Conservation (phyloP, 2,113 vertebrate genomes). For the Neomonachus schauinslandi region DNA sequence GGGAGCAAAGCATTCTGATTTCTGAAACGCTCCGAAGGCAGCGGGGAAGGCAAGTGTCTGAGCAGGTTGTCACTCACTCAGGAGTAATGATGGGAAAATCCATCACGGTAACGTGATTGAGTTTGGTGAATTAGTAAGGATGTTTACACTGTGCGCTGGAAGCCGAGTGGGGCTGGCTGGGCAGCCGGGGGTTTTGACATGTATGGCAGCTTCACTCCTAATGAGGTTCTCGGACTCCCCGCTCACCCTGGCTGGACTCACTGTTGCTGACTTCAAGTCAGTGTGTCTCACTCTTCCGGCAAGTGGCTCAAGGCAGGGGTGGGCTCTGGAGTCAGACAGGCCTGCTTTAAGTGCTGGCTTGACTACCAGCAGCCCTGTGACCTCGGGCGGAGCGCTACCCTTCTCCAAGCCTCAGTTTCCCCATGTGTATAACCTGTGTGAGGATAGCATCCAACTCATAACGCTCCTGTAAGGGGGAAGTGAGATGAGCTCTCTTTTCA, state of each 20-base stretch:
- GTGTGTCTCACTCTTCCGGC: slow-evolving; percentile 17
- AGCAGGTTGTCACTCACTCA: slow-evolving; percentile 80
- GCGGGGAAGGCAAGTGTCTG: slow-evolving; percentile 65
- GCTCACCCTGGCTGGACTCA: slow-evolving; percentile 53
- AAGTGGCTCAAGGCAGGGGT: neutral
- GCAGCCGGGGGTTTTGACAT: slow-evolving; percentile 47
- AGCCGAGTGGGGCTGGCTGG: slow-evolving; percentile 9
- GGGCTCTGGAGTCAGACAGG: neutral
- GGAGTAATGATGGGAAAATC: slow-evolving; percentile 83
- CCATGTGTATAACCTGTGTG: neutral
- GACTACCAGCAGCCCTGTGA: neutral
- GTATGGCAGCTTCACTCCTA: slow-evolving; percentile 78
- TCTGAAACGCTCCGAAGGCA: slow-evolving; percentile 70
- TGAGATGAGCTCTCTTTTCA: neutral
- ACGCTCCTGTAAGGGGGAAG: neutral
- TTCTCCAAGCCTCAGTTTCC: slow-evolving; percentile 33
- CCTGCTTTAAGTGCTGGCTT: neutral
- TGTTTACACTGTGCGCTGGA: slow-evolving; percentile 69
- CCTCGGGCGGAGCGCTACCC: neutral
- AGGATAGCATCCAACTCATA: neutral
- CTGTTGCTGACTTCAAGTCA: slow-evolving; percentile 48
- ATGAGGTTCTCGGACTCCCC: slow-evolving; percentile 73
- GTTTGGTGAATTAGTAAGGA: slow-evolving; percentile 79
- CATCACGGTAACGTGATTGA: slow-evolving; percentile 76
- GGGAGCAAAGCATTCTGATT: slow-evolving; percentile 75